Evolutionary conservation across 2,113 vertebrate genomes (phyloP), one percentile per base, ranked within the genome.

Genomic region (Ictidomys tridecemlineatus): DNA sequence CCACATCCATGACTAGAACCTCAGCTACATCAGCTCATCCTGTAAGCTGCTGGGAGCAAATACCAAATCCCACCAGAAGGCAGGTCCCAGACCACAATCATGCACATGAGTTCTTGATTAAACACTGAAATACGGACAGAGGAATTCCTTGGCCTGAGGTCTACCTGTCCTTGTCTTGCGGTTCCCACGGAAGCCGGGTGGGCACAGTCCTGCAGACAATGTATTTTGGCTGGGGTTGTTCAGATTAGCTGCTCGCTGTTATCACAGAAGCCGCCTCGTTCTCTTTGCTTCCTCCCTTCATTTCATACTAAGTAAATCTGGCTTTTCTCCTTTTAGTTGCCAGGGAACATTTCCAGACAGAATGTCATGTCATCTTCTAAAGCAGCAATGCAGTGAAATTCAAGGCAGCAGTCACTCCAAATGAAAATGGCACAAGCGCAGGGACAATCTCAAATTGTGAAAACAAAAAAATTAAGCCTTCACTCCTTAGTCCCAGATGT

Each of bases 361-460:
- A 94, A 91, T 58, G 77, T 79, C 89, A 58, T 65, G 45, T 61
- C 91, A 65, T 76, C 69, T 63, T 92, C 79, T 89, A 95, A 96
- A 74, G 88, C 5, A 97, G 79, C 77, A 84, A 22, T 53, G 89
- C 9, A 28, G 51, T 63, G 63, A 65, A 74, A 94, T 79, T 63
- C 63, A 89, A 93, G 91, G 93, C 85, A 80, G 37, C n/a, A 39
- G 48, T 82, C 77, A 83, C 34, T 86, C 30, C 30, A 56, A 61
- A 83, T 42, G 51, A 89, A 91, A 95, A 83, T 16, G 88, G 70
- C 67, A 93, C 51, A 73, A 72, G 94, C 13, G 30, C 1, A 82
- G 78, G 94, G 53, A 65, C 72, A 45, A 51, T 70, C 74, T 76
- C 13, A 39, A 78, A 51, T 4, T 63, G 6, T 6, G 22, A 51